phyloP scores from a whole-genome alignment of 2,888 invertebrate species.

The Acanthosoma haemorrhoidale region DNA sequence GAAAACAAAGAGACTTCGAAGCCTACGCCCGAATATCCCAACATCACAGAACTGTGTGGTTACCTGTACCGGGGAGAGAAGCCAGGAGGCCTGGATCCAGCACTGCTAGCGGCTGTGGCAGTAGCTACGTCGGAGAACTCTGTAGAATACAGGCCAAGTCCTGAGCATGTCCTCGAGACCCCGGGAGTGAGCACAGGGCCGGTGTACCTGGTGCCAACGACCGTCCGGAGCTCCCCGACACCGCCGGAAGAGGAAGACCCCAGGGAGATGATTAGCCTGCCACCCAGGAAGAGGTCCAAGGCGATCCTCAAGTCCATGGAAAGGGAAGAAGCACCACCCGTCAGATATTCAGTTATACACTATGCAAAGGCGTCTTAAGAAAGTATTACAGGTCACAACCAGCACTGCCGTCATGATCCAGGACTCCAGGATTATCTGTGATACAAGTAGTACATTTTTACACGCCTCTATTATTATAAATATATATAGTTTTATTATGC shows the following conservation, averaged over 20 bases:
- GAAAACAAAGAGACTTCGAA: constrained; percentile 48
- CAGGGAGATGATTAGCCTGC: constrained; percentile 61
- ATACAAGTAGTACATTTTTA: constrained; percentile 28
- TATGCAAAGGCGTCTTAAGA: constrained; percentile 55
- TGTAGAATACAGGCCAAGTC: constrained; percentile 42
- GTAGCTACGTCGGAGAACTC: constrained; percentile 42
- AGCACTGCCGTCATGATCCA: constrained; percentile 26
- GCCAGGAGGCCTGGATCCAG: constrained; percentile 43
- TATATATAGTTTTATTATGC: constrained; percentile 17
- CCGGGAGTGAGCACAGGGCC: constrained; percentile 41
- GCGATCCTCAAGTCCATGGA: constrained; percentile 67
- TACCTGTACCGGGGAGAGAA: constrained; percentile 46
- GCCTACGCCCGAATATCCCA: constrained; percentile 38
- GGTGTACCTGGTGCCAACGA: constrained; percentile 43
- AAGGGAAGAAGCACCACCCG: constrained; percentile 47
- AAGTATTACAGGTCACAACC: constrained; percentile 25
- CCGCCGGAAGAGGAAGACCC: constrained; percentile 45
- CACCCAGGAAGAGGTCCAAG: constrained; percentile 71
- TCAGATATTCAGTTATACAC: constrained; percentile 71
- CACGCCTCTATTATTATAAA: constrained; percentile 17
- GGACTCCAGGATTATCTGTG: constrained; percentile 28
- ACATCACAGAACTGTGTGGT: constrained; percentile 46
- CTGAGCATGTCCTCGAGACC: constrained; percentile 40
- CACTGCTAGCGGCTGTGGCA: constrained; percentile 47
- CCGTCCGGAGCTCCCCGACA: neutral